These are phyloP conservation scores for Proteles cristata DNA, from an alignment of 2,113 vertebrate species.

Conservation along the genomic window DNA sequence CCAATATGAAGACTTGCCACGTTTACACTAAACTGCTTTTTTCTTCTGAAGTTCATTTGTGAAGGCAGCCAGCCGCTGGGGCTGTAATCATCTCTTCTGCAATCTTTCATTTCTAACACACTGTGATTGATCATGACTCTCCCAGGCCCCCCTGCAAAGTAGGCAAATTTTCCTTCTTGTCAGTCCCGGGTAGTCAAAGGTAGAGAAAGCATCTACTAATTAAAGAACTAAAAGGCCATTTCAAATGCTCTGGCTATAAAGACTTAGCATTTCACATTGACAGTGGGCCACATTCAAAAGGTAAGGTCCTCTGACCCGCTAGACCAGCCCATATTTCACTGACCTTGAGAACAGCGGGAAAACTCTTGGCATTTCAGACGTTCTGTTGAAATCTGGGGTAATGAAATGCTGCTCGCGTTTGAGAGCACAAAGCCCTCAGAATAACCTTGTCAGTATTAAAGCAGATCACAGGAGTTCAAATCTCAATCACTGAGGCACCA, in stretches of 20 bases:
- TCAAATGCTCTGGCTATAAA: background rate
- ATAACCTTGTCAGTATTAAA: slow-evolving; percentile 54
- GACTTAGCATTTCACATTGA: slow-evolving; percentile 20
- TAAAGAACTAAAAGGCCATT: slow-evolving; percentile 60
- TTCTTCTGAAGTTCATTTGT: slow-evolving; percentile 66
- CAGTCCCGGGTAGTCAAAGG: background rate
- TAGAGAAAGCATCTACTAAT: slow-evolving; percentile 66
- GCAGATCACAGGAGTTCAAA: slow-evolving; percentile 31
- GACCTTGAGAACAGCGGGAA: background rate
- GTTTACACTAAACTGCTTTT: slow-evolving; percentile 61
- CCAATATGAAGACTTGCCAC: slow-evolving; percentile 62
- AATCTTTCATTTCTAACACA: slow-evolving; percentile 69
- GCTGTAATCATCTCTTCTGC: slow-evolving; percentile 64
- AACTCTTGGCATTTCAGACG: slow-evolving; percentile 45
- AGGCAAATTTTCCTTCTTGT: slow-evolving; percentile 44
- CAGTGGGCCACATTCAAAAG: background rate
- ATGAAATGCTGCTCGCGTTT: slow-evolving; percentile 36
- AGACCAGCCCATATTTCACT: slow-evolving; percentile 12
- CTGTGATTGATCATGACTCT: slow-evolving; percentile 55
- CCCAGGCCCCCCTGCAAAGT: background rate
- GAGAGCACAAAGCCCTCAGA: slow-evolving; percentile 45
- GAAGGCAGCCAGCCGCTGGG: slow-evolving; percentile 40
- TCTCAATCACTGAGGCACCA: background rate
- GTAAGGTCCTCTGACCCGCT: background rate
- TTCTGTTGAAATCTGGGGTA: slow-evolving; percentile 41